Percentiles rank a stretch among this genome's conserved stretches.
phyloP scores from a whole-genome alignment of 2,113 vertebrate species.

The Seriola rivoliana region DNA sequence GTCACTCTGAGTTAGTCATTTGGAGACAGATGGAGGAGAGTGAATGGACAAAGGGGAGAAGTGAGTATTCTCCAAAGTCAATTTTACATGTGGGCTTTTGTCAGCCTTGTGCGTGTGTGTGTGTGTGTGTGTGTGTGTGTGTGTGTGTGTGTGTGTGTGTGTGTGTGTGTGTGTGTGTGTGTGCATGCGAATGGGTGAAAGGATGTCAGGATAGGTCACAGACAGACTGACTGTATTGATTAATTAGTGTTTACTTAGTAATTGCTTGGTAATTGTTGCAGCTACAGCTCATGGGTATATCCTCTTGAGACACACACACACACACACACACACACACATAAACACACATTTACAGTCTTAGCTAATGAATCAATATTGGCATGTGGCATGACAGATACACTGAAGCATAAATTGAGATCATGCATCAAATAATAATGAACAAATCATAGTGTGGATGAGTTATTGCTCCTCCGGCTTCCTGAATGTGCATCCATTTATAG shows the following conservation, averaged over 20 bases:
- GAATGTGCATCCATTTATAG: neutral
- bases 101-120: slow-evolving; percentile 11
- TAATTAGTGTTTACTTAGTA: slow-evolving; percentile 82
- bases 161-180: slow-evolving; percentile 13
- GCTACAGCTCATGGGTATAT: slow-evolving; percentile 49
- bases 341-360: slow-evolving; percentile 33
- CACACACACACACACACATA: slow-evolving; percentile 5
- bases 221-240: slow-evolving; percentile 58
- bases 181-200: neutral
- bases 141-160: slow-evolving; percentile 16
- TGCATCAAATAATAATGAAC: slow-evolving; percentile 61
- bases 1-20: neutral
- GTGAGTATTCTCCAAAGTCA: neutral
- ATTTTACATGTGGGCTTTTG: slow-evolving; percentile 28
- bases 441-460: slow-evolving; percentile 25
- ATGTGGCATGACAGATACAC: slow-evolving; percentile 41
- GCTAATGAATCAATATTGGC: slow-evolving; percentile 60
- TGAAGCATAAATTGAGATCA: slow-evolving; percentile 46
- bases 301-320: slow-evolving; percentile 16
- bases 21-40: slow-evolving; percentile 15
- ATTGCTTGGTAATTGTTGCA: slow-evolving; percentile 74
- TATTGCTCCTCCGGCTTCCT: slow-evolving; percentile 1
- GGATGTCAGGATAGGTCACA: slow-evolving; percentile 32
- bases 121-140: slow-evolving; percentile 7
- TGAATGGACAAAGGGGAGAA: slow-evolving; percentile 7